These are phyloP conservation scores for Cyanistes caeruleus DNA, from an alignment of 2,113 vertebrate genomes.

Conservation along the genomic window DNA sequence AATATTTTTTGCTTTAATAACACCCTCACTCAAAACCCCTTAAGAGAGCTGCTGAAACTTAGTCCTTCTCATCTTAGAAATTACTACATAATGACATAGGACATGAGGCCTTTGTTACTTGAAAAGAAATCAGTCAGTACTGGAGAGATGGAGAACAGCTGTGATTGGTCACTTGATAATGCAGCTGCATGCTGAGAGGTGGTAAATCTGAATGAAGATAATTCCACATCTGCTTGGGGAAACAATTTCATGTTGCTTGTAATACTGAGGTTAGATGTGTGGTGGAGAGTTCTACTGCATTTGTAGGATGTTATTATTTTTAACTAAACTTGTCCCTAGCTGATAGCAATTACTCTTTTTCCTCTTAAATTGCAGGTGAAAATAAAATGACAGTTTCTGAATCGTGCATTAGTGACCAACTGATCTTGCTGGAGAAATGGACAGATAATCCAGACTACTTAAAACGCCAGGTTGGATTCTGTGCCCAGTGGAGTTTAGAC, in stretches of 20 bases:
- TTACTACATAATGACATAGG: background rate
- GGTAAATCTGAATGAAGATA: background rate
- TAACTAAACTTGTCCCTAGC: background rate
- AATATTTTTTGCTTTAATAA: background rate
- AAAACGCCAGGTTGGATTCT: conserved; percentile 98
- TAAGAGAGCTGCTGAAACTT: background rate
- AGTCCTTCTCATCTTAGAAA: background rate
- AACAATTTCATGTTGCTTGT: background rate
- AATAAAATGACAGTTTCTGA: conserved; percentile 96
- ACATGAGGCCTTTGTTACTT: background rate
- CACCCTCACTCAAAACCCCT: background rate
- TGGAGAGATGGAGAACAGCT: background rate
- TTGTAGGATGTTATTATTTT: background rate
- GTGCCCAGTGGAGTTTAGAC: conserved; percentile 98
- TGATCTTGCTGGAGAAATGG: conserved; percentile 92
- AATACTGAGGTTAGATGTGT: background rate
- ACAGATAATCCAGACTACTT: conserved; percentile 90
- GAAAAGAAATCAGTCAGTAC: background rate
- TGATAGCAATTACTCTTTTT: background rate
- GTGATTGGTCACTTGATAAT: background rate
- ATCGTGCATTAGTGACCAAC: conserved; percentile 90
- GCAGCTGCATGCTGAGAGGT: background rate
- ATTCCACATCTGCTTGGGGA: background rate
- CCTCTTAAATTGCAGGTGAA: conserved; percentile 82
- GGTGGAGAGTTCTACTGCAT: background rate